Conservation (phyloP, 2,888 invertebrate genomes). For the Eupithecia abbreviata region DNA sequence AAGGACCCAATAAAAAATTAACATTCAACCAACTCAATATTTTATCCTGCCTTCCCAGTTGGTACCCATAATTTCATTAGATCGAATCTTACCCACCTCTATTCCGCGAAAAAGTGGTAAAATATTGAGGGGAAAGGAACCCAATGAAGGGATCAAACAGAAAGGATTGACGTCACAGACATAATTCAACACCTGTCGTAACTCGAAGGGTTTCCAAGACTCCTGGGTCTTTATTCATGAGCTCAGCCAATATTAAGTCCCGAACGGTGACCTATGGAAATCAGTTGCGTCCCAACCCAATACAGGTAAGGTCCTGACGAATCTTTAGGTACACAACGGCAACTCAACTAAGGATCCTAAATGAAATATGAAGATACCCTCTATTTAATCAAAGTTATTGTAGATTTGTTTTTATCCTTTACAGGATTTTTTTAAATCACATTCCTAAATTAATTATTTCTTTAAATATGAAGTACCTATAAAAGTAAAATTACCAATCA, state of each 20-base stretch:
- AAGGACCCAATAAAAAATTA: not conserved
- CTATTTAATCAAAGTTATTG: not conserved
- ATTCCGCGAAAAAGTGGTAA: not conserved
- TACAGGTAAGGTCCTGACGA: slow-evolving; percentile 11
- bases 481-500: no score
- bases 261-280: slow-evolving; percentile 35
- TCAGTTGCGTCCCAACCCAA: slow-evolving; percentile 23
- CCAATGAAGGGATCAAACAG: not conserved
- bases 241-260: slow-evolving; percentile 33
- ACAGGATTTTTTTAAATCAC: no score
- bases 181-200: slow-evolving; percentile 28
- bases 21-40: not conserved
- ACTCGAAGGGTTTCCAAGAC: slow-evolving; percentile 22
- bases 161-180: not conserved
- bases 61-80: not conserved
- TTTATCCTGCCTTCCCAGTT: not conserved
- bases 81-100: not conserved
- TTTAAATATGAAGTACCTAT: no score
- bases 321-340: slow-evolving; percentile 4
- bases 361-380: not conserved
- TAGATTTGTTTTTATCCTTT: not conserved
- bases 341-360: not conserved
- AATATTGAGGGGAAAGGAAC: not conserved
- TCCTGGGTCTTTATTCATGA: slow-evolving; percentile 33
- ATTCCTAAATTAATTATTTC: no score